These are phyloP conservation scores for Phyllostomus discolor DNA, from an alignment of 2,113 vertebrate species.

Conservation along the genomic window DNA sequence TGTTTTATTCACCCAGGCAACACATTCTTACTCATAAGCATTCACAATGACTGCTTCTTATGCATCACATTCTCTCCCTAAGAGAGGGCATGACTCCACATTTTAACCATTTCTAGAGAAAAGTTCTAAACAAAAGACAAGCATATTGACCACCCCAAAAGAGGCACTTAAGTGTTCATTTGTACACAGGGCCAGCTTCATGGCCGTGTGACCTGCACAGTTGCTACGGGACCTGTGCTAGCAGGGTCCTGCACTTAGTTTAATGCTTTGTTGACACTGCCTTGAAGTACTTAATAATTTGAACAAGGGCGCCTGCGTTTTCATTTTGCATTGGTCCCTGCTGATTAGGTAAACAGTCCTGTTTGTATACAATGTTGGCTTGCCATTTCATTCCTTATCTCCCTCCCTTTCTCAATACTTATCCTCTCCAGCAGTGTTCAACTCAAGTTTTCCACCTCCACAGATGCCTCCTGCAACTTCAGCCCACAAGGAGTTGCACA, in stretches of 20 bases:
- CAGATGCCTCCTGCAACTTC: not conserved
- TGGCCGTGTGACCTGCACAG: not conserved
- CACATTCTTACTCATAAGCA: not conserved
- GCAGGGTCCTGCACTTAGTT: not conserved
- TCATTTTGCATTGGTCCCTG: not conserved
- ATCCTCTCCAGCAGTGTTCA: not conserved
- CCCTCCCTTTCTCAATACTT: not conserved
- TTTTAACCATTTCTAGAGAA: constrained; percentile 8
- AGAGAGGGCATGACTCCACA: not conserved
- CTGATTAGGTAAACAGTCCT: not conserved
- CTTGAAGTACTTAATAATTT: not conserved
- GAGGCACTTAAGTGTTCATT: not conserved
- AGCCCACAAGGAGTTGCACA: not conserved
- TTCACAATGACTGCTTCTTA: not conserved
- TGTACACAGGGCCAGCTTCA: not conserved
- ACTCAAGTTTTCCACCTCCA: not conserved
- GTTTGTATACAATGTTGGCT: not conserved
- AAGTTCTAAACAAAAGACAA: constrained; percentile 4
- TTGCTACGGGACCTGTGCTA: not conserved
- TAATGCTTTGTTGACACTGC: not conserved
- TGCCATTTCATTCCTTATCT: not conserved
- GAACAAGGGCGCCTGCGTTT: not conserved
- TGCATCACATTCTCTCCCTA: not conserved
- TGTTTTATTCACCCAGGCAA: not conserved
- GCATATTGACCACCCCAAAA: not conserved